Base-by-base conservation (phyloP, 2,888 invertebrate genomes). In the Gisinianus flammeolus region DNA sequence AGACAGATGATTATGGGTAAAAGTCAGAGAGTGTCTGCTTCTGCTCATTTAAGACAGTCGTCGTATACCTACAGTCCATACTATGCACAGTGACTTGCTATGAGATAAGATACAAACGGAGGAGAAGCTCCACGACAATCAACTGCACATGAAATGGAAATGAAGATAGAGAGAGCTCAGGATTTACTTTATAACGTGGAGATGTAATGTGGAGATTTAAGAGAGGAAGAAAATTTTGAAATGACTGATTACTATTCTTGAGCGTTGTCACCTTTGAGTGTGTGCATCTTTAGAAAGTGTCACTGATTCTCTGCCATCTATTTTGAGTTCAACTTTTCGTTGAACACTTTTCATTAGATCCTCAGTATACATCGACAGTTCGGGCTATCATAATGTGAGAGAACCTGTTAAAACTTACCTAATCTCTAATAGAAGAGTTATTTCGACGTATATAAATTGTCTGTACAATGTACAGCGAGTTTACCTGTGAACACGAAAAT, bases 211-310 rank as follows among this genome's bases (percentile, higher is more conserved):
- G 3, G 31, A 52, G 69, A 52, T 68, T 33, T 68, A 16, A n/a
- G 10, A 28, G 35, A 30, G n/a, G 19, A 35, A 26, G 62, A 62
- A 62, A 10, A 22, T n/a, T 56, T 35, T 19, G n/a, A 44, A 67
- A 67, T 75, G 75, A 75, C 67, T 75, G 75, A 75, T 75, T 67
- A 31, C 75, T 67, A 67, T 75, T 75, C 31, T 44, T 66, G 35
- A 44, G 28, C 33, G 28, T 54, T 75, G 68, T 66, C 75, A 68
- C 75, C 35, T 64, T 62, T 33, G 30, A 62, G 26, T 64, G 22
- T 28, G 64, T 35, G 64, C 31, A 74, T 56, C n/a, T 62, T 62
- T 28, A 54, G 67, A 75, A 64, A 74, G 54, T 75, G 75, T 75
- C 75, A 75, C 54, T 75, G 54, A 54, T 52, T 52, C 28, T 28